These are phyloP conservation scores for Aurelia coerulea DNA, from an alignment of 30 jellyfish, hydroid and myxozoan genomes.

Conservation along the genomic window DNA sequence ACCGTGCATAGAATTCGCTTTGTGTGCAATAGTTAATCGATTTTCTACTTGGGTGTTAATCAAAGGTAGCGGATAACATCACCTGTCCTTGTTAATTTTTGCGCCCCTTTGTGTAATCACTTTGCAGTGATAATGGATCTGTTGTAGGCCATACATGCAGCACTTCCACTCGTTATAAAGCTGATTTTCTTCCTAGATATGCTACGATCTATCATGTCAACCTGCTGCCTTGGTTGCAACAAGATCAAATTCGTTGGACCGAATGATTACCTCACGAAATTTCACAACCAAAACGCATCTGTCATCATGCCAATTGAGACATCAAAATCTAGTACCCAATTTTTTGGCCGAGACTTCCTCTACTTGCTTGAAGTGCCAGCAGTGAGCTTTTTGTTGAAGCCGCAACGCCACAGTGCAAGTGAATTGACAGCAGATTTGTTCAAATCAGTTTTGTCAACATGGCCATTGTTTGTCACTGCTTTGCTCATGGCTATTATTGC, in stretches of 20 bases:
- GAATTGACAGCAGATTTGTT: slow-evolving; percentile 76
- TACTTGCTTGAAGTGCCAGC: slow-evolving; percentile 71
- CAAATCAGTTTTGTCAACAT: slow-evolving; percentile 76
- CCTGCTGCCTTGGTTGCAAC: slow-evolving; percentile 89
- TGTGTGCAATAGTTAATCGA: too few species aligned
- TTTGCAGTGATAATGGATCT: too few species aligned
- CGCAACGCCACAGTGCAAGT: slow-evolving; percentile 55
- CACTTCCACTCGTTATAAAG: too few species aligned
- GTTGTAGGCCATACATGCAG: too few species aligned
- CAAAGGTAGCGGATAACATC: too few species aligned
- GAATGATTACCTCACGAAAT: slow-evolving; percentile 44
- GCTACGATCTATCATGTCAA: slow-evolving; percentile 64
- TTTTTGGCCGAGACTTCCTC: slow-evolving; percentile 69
- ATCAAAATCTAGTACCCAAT: slow-evolving; percentile 66
- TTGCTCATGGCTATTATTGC: slow-evolving; percentile 86
- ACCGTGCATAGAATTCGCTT: too few species aligned
- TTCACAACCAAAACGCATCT: slow-evolving; percentile 34
- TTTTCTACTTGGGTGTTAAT: too few species aligned
- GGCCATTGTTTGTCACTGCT: slow-evolving; percentile 89
- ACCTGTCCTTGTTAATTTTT: too few species aligned
- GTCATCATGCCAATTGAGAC: slow-evolving; percentile 84
- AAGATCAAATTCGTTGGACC: slow-evolving; percentile 75
- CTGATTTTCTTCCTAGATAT: slow-evolving; percentile 49
- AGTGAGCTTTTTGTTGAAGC: slow-evolving; percentile 69
- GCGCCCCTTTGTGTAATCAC: too few species aligned